Evolutionary conservation across 2,888 invertebrate species (phyloP), one percentile per base, ranked within the genome.

Genomic region (Tubulanus polymorphus): DNA sequence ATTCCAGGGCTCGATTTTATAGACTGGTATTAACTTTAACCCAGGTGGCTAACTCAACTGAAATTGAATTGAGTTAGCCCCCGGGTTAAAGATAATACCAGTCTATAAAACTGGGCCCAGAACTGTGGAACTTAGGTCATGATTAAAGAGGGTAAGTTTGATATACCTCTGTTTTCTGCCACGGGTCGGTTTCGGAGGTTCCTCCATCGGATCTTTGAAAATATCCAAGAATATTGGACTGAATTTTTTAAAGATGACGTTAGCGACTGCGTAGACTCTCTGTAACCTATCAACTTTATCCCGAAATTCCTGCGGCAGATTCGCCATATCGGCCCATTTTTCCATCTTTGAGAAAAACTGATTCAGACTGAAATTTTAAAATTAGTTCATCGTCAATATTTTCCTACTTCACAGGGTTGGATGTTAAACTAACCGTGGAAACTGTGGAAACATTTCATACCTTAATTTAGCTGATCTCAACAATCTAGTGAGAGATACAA

Each of bases 321-420:
- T 87, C 1, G 92, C 88, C 93, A 97, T 94, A 70, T 93, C 92
- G 59, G 90, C 87, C 96, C 96, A 99, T 73, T 88, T 88, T 75
- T 91, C 89, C 72, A 94, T 93, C 82, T 95, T 95, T 63, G 86
- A 87, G 74, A 96, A 94, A 80, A 97, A 97, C 71, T 95, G 90
- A 59, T 90, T 88, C 59, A 96, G 83, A 74, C 93, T 93, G 81
- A 59, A 83, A 82, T 64, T 65, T 35, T 8, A 41, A 15, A 41
- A 41, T 41, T 8, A 41, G 15, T 8, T 41, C n/a, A n/a, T n/a
- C n/a, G n/a, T n/a, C n/a, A n/a, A n/a, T n/a, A n/a, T n/a, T n/a
- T n/a, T 35, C 12, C 35, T 35, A n/a, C n/a, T 15, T 35, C 12
- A 35, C 35, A 35, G 35, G 35, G 35, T 35, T 35, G 46, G 8